These are phyloP conservation scores for Erpornis zantholeuca DNA, from an alignment of 2,113 vertebrate genomes.

Conservation along the genomic window DNA sequence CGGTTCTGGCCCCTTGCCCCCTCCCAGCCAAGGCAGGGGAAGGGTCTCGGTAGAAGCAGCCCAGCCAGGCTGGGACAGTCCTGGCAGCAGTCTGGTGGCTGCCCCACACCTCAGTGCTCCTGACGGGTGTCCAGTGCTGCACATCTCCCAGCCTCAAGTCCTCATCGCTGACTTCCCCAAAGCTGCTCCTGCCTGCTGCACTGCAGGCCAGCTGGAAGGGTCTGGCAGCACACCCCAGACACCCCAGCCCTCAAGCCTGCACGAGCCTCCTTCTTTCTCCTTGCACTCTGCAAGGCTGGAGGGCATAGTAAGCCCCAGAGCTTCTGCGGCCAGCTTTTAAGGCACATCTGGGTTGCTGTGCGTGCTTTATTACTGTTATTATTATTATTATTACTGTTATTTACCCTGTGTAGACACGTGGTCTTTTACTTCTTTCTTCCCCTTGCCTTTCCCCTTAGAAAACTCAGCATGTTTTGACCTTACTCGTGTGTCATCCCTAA, in stretches of 20 bases:
- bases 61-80: neutral
- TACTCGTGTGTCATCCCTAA: conserved; percentile 63
- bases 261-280: neutral
- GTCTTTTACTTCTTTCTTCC: neutral
- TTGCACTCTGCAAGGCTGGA: neutral
- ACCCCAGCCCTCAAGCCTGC: neutral
- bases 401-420: conserved; percentile 70
- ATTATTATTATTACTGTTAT: neutral
- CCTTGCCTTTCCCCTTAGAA: neutral
- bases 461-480: conserved; percentile 52
- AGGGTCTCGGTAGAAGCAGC: neutral
- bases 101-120: neutral
- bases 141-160: neutral
- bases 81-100: neutral
- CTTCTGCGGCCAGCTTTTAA: conserved; percentile 60
- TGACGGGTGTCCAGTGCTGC: neutral
- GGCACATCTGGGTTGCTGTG: conserved; percentile 66
- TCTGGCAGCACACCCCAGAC: neutral
- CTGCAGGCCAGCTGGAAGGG: neutral
- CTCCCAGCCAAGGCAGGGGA: neutral
- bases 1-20: neutral
- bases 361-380: conserved; percentile 19
- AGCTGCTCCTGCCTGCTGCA: neutral
- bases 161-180: neutral
- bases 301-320: neutral